These are phyloP conservation scores for Dunckerocampus dactyliophorus DNA, from an alignment of 2,113 vertebrate genomes.

Conservation along the genomic window DNA sequence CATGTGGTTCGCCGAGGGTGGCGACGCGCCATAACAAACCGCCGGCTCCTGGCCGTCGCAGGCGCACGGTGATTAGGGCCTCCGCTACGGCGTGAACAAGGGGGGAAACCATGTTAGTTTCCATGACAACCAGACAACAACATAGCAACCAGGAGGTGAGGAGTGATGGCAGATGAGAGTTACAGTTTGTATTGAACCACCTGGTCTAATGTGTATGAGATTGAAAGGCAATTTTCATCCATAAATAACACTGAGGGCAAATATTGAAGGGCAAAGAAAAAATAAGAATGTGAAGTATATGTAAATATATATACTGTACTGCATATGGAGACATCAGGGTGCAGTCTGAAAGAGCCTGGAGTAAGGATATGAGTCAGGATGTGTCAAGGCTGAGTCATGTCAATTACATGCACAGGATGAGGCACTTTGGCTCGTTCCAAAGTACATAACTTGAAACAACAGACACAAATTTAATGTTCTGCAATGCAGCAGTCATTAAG, in stretches of 20 bases:
- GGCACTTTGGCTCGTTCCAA: neutral
- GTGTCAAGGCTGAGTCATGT: conserved; percentile 38
- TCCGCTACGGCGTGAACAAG: conserved; percentile 9
- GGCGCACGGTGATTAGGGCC: conserved; percentile 30
- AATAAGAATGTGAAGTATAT: conserved; percentile 3
- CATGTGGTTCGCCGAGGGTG: conserved; percentile 62
- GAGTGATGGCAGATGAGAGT: conserved; percentile 56
- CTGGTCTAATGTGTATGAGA: conserved; percentile 37
- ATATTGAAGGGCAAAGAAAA: conserved; percentile 3
- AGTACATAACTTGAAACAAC: conserved; percentile 9
- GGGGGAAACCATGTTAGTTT: conserved; percentile 30
- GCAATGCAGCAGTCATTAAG: neutral
- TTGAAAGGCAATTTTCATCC: conserved; percentile 15
- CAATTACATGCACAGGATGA: conserved; percentile 11
- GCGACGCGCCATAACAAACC: conserved; percentile 70
- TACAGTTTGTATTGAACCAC: conserved; percentile 33
- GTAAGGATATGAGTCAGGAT: conserved; percentile 30
- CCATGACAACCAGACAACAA: conserved; percentile 59
- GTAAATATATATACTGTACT: conserved; percentile 6
- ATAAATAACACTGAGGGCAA: conserved; percentile 17
- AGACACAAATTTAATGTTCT: neutral
- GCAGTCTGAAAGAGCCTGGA: neutral
- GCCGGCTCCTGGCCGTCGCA: conserved; percentile 52
- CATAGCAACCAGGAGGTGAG: conserved; percentile 32
- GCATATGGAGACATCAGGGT: conserved; percentile 5